Evolutionary conservation across 2,113 vertebrate genomes (phyloP).

Genomic region (Chionomys nivalis): DNA sequence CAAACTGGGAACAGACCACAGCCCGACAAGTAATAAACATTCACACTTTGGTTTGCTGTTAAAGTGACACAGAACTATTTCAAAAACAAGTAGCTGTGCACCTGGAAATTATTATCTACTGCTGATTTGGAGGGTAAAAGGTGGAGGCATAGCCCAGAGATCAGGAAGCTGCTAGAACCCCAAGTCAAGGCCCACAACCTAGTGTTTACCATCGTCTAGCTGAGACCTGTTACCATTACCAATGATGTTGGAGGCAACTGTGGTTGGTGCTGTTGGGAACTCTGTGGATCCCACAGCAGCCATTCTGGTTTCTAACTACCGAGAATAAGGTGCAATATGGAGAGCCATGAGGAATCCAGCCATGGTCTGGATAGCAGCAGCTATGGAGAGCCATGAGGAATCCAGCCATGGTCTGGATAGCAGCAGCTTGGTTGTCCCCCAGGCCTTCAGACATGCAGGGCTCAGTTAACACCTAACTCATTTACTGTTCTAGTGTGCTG

Average conservation of each 20-base stretch:
- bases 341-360: neutral
- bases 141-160: neutral
- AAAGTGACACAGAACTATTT: neutral
- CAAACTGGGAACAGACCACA: neutral
- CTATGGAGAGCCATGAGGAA: neutral
- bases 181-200: neutral
- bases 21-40: neutral
- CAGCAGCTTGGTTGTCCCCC: neutral
- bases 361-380: neutral
- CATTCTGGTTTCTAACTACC: neutral
- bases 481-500: neutral
- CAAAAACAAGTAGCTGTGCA: neutral
- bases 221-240: neutral
- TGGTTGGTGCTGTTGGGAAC: neutral
- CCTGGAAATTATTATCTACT: neutral
- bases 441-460: neutral
- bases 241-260: neutral
- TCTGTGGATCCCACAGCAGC: neutral
- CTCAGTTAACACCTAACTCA: neutral
- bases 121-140: neutral
- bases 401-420: neutral
- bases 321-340: neutral
- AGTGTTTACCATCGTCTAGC: neutral
- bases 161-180: neutral
- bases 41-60: neutral